Percentiles rank a stretch among this genome's conserved stretches.
Evolutionary conservation across 2,888 invertebrate genomes (phyloP).

Genomic region (Drosophila incognita): DNA sequence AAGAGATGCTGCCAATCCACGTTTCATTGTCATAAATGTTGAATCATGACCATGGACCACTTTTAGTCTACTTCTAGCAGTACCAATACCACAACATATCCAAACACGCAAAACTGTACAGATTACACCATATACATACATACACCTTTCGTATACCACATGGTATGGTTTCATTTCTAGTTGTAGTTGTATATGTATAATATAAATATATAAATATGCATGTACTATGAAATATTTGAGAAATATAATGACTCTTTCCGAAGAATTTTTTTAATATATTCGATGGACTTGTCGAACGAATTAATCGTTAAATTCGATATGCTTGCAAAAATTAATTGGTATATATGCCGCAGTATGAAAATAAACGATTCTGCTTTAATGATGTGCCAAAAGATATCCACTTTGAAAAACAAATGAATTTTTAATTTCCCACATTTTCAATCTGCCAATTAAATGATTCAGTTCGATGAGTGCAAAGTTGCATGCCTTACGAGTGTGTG

Average conservation of each 20-base stretch:
- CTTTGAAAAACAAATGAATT: not conserved
- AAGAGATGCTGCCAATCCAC: constrained; percentile 39
- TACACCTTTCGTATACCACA: not conserved
- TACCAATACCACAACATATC: not conserved
- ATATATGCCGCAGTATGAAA: not conserved
- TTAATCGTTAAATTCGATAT: constrained; percentile 13
- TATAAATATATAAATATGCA: not conserved
- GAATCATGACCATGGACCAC: constrained; percentile 38
- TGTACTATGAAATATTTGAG: not conserved
- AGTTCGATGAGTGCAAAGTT: not conserved
- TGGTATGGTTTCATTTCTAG: not conserved
- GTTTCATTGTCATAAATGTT: constrained; percentile 42
- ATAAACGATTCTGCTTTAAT: not conserved
- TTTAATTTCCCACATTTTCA: not conserved
- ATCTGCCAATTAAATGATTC: not conserved
- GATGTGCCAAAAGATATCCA: constrained; percentile 1
- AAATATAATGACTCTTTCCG: constrained; percentile 16
- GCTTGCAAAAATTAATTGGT: constrained; percentile 33
- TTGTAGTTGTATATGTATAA: not conserved
- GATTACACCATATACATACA: not conserved
- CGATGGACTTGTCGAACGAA: constrained; percentile 27
- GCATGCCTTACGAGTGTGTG: not conserved
- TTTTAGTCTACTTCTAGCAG: constrained; percentile 1
- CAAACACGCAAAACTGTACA: not conserved
- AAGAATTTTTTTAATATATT: constrained; percentile 16